A percentile compares a stretch with the other conserved stretches of the same genome.
Conservation (phyloP, 2,113 vertebrate species). For the Cottus gobio region DNA sequence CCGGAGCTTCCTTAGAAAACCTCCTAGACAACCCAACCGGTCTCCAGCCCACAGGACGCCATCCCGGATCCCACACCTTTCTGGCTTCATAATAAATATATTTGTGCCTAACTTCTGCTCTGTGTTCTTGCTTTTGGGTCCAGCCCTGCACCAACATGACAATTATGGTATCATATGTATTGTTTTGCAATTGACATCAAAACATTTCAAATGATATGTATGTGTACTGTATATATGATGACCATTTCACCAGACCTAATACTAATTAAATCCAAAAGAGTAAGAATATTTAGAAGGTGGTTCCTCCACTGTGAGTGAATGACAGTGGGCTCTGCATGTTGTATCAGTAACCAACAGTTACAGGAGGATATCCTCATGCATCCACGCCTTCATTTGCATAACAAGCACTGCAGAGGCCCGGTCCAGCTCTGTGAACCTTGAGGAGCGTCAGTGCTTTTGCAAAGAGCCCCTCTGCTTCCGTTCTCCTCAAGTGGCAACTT, state of each 20-base stretch:
- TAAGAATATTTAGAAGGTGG: neutral
- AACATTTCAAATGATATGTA: no score
- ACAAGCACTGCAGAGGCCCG: conserved; percentile 56
- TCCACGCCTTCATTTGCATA: conserved; percentile 72
- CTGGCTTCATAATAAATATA: no score
- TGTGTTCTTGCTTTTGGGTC: no score
- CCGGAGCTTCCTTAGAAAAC: no score
- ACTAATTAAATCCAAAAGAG: neutral
- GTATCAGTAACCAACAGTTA: conserved; percentile 73
- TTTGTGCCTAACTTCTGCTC: no score
- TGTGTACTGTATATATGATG: neutral
- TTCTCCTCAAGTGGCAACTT: conserved; percentile 31
- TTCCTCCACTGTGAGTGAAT: conserved; percentile 3
- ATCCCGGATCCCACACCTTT: no score
- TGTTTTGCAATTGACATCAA: no score
- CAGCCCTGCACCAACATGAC: no score
- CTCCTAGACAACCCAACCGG: no score
- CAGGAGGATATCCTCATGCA: conserved; percentile 65
- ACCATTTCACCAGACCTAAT: neutral
- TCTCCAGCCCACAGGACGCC: no score
- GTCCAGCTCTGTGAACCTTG: conserved; percentile 32
- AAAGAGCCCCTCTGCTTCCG: conserved; percentile 34
- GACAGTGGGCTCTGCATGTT: conserved; percentile 37
- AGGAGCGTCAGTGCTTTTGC: conserved; percentile 23
- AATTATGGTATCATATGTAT: no score